phyloP scores from a whole-genome alignment of 2,888 invertebrate genomes.

The Platycheirus albimanus region DNA sequence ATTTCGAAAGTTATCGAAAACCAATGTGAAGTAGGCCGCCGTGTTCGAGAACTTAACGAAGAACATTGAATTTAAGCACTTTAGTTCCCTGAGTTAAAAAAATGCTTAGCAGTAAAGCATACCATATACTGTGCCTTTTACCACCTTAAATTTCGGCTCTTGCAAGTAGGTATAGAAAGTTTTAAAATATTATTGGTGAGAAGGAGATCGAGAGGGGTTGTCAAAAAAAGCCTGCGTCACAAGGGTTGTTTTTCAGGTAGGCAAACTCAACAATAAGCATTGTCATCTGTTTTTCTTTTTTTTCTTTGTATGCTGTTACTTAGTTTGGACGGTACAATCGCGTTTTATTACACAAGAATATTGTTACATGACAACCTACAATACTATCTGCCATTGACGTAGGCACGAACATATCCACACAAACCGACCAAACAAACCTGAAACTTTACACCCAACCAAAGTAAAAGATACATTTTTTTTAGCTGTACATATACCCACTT shows the following conservation, averaged over 20 bases:
- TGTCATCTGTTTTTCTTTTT: conserved; percentile 53
- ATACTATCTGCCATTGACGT: conserved; percentile 58
- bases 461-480: conserved; percentile 21
- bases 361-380: conserved; percentile 70
- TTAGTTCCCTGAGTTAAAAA: no score
- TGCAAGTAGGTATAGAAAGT: conserved; percentile 20
- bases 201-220: not conserved
- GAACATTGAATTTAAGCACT: no score
- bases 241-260: conserved; percentile 22
- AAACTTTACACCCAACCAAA: conserved; percentile 47
- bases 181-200: not conserved
- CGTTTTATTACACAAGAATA: conserved; percentile 66
- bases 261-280: conserved; percentile 45
- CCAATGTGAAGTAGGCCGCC: no score
- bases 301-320: conserved; percentile 28
- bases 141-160: not conserved
- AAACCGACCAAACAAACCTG: conserved; percentile 40
- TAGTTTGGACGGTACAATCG: conserved; percentile 61
- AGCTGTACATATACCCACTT: conserved; percentile 1
- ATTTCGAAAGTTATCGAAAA: no score
- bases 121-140: no score
- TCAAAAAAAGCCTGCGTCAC: conserved; percentile 3
- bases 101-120: no score
- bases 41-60: no score
- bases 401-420: conserved; percentile 44